Evolutionary conservation across 2,797 vertebrate species (phyloP).

Genomic region (Triplophysa bombifrons): DNA sequence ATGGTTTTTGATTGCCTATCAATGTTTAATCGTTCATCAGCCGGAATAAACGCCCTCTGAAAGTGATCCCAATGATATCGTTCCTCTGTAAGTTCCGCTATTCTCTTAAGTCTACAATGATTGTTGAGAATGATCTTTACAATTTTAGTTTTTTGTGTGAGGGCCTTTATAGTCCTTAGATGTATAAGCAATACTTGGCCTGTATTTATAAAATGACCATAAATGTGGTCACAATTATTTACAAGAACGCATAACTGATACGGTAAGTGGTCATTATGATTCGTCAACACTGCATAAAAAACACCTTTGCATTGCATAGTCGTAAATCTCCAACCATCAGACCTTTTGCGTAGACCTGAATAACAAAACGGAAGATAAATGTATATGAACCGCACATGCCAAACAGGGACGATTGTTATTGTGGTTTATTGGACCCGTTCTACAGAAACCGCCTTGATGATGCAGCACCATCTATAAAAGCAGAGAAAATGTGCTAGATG

Average conservation of each 20-base stretch:
- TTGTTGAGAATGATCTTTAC: too few relatives aligned
- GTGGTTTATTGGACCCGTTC: constrained; percentile 9
- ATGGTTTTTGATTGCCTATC: too few relatives aligned
- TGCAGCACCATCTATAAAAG: constrained; percentile 5
- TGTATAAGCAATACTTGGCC: background rate
- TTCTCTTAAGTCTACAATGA: too few relatives aligned
- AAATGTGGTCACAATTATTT: background rate
- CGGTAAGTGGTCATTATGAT: background rate
- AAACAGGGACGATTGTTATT: background rate
- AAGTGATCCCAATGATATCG: too few relatives aligned
- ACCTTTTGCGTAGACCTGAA: background rate
- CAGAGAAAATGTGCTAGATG: constrained; percentile 28
- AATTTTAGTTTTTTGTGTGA: too few relatives aligned
- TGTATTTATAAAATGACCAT: background rate
- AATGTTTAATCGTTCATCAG: too few relatives aligned
- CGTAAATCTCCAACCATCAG: background rate
- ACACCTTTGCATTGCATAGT: background rate
- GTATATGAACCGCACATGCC: background rate
- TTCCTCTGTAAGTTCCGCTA: too few relatives aligned
- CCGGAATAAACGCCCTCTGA: too few relatives aligned
- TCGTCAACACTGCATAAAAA: background rate
- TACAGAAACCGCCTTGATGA: constrained; percentile 12
- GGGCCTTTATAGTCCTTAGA: background rate
- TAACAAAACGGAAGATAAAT: background rate
- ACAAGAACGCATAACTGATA: background rate